Percentiles rank a stretch among this genome's conserved stretches.
phyloP scores from a whole-genome alignment of 2,797 vertebrate species.

The Gymnopithys bicolor region DNA sequence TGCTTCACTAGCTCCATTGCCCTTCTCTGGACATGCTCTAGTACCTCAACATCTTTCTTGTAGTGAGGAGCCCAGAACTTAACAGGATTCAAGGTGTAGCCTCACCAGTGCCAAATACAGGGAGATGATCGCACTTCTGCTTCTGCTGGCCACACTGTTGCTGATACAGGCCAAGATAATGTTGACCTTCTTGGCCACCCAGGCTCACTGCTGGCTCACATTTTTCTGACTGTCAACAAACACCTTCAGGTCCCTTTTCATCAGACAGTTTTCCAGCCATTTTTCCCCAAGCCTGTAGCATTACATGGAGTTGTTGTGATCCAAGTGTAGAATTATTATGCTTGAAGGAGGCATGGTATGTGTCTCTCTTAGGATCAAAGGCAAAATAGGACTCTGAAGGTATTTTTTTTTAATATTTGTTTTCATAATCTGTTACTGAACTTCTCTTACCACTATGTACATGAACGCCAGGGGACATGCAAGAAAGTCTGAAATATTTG shows the following conservation, averaged over 20 bases:
- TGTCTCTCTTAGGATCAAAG: neutral
- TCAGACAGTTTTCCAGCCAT: neutral
- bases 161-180: too few species aligned
- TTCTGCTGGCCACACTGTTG: neutral
- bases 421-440: neutral
- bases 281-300: neutral
- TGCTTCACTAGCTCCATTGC: accelerated
- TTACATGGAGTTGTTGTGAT: neutral
- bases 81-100: accelerated
- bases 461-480: neutral
- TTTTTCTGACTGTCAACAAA: neutral
- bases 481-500: neutral
- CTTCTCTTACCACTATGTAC: neutral
- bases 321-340: neutral
- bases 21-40: neutral
- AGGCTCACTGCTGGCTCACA: neutral
- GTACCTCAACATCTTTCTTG: too few species aligned
- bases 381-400: neutral
- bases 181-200: neutral
- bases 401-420: neutral
- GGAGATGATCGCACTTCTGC: accelerated
- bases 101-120: accelerated
- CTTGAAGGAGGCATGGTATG: neutral
- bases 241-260: neutral
- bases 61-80: neutral